phyloP scores from a whole-genome alignment of 1,140 invertebrate genomes.

The Diprion similis region DNA sequence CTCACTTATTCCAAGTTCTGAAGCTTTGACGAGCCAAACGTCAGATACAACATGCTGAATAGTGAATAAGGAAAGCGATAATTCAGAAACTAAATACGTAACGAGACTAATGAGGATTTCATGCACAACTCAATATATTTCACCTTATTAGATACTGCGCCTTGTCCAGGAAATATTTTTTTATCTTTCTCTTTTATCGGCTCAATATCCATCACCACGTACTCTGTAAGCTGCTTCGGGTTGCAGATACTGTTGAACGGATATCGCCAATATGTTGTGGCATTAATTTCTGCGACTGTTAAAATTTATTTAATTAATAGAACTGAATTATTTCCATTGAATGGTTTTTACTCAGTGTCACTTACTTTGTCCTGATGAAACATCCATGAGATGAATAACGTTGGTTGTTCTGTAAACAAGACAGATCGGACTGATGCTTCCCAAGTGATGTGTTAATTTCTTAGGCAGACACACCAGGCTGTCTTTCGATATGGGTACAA shows the following conservation, averaged over 20 bases:
- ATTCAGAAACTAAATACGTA: not conserved
- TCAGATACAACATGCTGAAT: slow-evolving; percentile 88
- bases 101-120: not conserved
- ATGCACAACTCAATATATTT: slow-evolving; percentile 11
- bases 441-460: slow-evolving; percentile 86
- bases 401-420: slow-evolving; percentile 90
- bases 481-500: slow-evolving; percentile 96
- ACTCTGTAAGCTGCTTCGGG: slow-evolving; percentile 91
- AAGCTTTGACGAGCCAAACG: slow-evolving; percentile 90
- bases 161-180: slow-evolving; percentile 85
- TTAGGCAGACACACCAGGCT: slow-evolving; percentile 93
- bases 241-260: slow-evolving; percentile 89
- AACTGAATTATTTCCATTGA: slow-evolving; percentile 8
- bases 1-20: slow-evolving; percentile 87
- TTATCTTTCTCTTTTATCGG: slow-evolving; percentile 79
- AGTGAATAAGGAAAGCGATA: slow-evolving; percentile 23
- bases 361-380: slow-evolving; percentile 86
- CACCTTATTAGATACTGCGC: slow-evolving; percentile 80
- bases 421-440: slow-evolving; percentile 92
- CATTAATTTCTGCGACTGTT: slow-evolving; percentile 85
- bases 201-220: slow-evolving; percentile 95
- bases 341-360: slow-evolving; percentile 16
- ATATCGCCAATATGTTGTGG: slow-evolving; percentile 83
- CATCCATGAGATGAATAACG: slow-evolving; percentile 93
- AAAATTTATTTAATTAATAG: slow-evolving; percentile 22